These are phyloP conservation scores for Pelmatolapia mariae DNA, from an alignment of 2,113 vertebrate genomes.

Conservation along the genomic window DNA sequence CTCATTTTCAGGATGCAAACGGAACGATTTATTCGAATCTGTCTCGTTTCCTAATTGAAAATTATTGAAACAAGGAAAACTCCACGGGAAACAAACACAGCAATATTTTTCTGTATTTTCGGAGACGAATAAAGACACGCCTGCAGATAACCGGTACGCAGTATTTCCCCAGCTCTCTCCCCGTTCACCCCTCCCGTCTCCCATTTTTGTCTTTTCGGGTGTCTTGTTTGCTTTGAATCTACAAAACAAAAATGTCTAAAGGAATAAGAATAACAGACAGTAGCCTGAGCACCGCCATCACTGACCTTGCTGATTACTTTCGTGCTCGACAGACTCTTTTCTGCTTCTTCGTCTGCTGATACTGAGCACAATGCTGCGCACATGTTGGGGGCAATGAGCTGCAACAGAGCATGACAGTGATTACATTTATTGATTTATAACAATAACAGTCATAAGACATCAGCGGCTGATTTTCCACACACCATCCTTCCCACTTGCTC, in stretches of 20 bases:
- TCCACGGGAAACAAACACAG: background rate
- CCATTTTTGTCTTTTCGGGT: background rate
- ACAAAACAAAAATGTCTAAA: slow-evolving; percentile 13
- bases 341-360: background rate
- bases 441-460: background rate
- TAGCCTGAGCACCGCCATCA: slow-evolving; percentile 9
- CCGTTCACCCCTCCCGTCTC: background rate
- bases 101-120: background rate
- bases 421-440: slow-evolving; percentile 20
- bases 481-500: background rate
- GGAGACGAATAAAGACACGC: background rate
- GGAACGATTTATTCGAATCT: background rate
- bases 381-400: background rate
- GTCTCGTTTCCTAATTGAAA: slow-evolving; percentile 10
- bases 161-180: background rate
- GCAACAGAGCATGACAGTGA: background rate
- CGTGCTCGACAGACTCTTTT: slow-evolving; percentile 18
- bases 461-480: background rate
- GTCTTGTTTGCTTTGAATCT: slow-evolving; percentile 29
- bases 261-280: slow-evolving; percentile 35
- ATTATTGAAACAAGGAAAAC: slow-evolving; percentile 22
- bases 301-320: slow-evolving; percentile 52
- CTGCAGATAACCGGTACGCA: background rate
- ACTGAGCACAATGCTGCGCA: background rate
- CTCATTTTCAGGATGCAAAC: background rate